Evolutionary conservation across 1,140 invertebrate species (phyloP).

Genomic region (Bombus polaris): DNA sequence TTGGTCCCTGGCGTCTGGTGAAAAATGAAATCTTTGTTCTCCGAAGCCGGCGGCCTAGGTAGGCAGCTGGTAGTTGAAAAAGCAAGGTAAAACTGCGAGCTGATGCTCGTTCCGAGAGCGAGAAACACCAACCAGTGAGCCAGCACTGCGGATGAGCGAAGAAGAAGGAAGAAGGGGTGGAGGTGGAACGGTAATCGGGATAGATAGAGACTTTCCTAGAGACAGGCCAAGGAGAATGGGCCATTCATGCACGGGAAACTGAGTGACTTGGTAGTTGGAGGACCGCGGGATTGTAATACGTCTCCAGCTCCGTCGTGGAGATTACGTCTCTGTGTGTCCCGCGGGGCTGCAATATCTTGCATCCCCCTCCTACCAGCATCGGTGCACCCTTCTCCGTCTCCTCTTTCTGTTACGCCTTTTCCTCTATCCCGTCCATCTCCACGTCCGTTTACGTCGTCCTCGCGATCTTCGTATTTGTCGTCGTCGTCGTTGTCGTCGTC

Average conservation of each 20-base stretch:
- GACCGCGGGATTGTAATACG: slow-evolving; percentile 80
- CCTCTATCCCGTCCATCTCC: slow-evolving; percentile 44
- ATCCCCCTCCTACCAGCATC: slow-evolving; percentile 70
- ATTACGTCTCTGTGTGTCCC: slow-evolving; percentile 81
- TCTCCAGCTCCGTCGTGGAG: slow-evolving; percentile 80
- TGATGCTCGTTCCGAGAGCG: slow-evolving; percentile 61
- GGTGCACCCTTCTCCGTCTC: slow-evolving; percentile 42
- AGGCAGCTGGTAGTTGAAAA: slow-evolving; percentile 58
- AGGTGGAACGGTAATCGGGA: slow-evolving; percentile 74
- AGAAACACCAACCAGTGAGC: slow-evolving; percentile 30
- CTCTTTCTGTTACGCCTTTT: slow-evolving; percentile 40
- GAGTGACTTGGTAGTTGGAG: slow-evolving; percentile 76
- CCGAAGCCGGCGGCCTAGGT: slow-evolving; percentile 57
- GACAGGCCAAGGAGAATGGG: slow-evolving; percentile 81
- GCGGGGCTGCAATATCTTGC: slow-evolving; percentile 83
- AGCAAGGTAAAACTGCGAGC: slow-evolving; percentile 55
- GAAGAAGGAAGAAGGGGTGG: slow-evolving; percentile 17
- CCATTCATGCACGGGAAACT: slow-evolving; percentile 77
- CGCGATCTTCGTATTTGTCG: slow-evolving; percentile 34
- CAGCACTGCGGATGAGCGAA: background rate
- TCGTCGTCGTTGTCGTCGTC: slow-evolving; percentile 37
- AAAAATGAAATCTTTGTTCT: slow-evolving; percentile 78
- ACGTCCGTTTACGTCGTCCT: slow-evolving; percentile 54
- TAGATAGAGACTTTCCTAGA: slow-evolving; percentile 79
- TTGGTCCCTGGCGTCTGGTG: slow-evolving; percentile 57